A percentile compares a stretch with the other conserved stretches of the same genome.
phyloP scores from a whole-genome alignment of 2,888 invertebrate genomes.

The Caenorhabditis drosophilae region DNA sequence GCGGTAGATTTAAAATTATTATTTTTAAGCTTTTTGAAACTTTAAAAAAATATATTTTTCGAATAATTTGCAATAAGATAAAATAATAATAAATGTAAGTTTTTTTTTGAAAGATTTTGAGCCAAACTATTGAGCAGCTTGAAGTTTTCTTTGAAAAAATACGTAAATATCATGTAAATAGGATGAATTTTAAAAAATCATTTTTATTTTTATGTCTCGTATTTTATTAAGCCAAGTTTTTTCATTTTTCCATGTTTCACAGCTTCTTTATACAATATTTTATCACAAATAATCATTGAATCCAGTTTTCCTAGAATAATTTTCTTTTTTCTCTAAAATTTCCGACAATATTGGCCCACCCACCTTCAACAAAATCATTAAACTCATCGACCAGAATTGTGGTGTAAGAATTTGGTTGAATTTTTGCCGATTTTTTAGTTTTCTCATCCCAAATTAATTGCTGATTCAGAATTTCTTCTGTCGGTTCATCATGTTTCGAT shows the following conservation, averaged over 20 bases:
- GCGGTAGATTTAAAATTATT: no score
- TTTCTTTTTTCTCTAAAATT: neutral
- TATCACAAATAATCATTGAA: conserved; percentile 55
- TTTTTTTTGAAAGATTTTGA: no score
- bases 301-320: conserved; percentile 26
- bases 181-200: no score
- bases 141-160: no score
- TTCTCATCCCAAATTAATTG: conserved; percentile 51
- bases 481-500: conserved; percentile 13
- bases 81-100: no score
- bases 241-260: conserved; percentile 13
- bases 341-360: neutral
- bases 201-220: no score
- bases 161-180: no score
- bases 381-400: conserved; percentile 26
- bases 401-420: conserved; percentile 30
- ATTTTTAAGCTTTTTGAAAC: no score
- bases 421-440: conserved; percentile 38
- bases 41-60: no score
- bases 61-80: no score
- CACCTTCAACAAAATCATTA: conserved; percentile 42
- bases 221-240: no score
- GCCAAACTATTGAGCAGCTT: no score
- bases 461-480: conserved; percentile 17
- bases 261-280: conserved; percentile 21